Evolutionary conservation across 2,113 vertebrate genomes (phyloP), one percentile per base, ranked within the genome.

Genomic region (Blennius ocellaris): DNA sequence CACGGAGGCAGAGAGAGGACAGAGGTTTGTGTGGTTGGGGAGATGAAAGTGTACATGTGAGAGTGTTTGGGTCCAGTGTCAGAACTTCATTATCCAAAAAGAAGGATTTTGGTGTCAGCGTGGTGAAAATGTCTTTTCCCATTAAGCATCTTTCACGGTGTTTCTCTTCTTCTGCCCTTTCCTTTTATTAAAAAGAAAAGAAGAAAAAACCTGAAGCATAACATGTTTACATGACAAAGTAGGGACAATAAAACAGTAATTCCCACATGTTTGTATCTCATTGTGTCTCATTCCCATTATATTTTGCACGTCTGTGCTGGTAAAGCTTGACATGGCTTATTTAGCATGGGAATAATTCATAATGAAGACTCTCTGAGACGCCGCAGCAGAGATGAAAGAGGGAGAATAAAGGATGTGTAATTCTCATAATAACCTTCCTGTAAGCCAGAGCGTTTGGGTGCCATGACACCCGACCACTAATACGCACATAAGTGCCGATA

Each of bases 291-390:
- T 60, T 75, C 72, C 71, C 80, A 79, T 75, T 51, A 68, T 78
- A 69, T 78, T 83, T 80, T 58, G 68, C 79, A 84, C 89, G 90
- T 80, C 88, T 78, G 71, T 84, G 76, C 88, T 78, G 36, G 89
- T 79, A 16, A 66, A 63, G 77, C 76, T 78, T 74, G 73, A 89
- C 55, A 63, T 78, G 69, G 75, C 66, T 88, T 91, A 90, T 93
- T 94, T 93, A 94, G 91, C 85, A 82, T 65, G 89, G 73, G 90
- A 85, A 94, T 93, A 95, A 93, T 94, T 94, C 92, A 93, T 85
- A 92, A 92, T 85, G 82, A 88, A 86, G 86, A 89, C 82, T 86
- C 85, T 92, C 49, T 65, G 9, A 2, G 85, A 90, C 79, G 84
- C 87, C 73, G 57, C 36, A 69, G 69, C 1, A 14, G 59, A 83